These are phyloP conservation scores for Eulemur coronatus DNA, from an alignment of 2,797 vertebrate species.

Conservation along the genomic window DNA sequence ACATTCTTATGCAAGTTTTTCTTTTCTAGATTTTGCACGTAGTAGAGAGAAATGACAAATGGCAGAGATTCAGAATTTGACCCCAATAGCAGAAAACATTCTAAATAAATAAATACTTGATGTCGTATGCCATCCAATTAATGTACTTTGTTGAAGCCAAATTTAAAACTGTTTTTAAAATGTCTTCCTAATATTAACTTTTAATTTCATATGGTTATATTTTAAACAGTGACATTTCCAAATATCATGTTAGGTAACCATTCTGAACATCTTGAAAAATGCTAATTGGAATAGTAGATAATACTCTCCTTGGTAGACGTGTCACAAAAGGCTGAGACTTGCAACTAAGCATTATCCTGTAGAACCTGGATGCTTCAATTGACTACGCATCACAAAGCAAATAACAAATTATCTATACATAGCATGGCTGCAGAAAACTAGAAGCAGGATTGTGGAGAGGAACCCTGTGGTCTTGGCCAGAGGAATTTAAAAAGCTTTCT, in stretches of 20 bases:
- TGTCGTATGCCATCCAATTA: conserved; percentile 59
- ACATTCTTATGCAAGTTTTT: conserved; percentile 81
- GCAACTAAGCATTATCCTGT: neutral
- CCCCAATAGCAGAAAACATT: conserved; percentile 27
- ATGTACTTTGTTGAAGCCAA: conserved; percentile 60
- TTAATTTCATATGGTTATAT: conserved; percentile 39
- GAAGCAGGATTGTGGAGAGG: neutral
- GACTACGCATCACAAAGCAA: conserved; percentile 50
- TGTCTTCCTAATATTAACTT: conserved; percentile 57
- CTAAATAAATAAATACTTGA: conserved; percentile 40
- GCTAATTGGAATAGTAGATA: conserved; percentile 35
- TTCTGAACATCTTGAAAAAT: conserved; percentile 24
- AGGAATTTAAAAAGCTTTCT: neutral
- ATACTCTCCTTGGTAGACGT: neutral
- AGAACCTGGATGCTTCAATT: neutral
- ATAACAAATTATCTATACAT: conserved; percentile 35
- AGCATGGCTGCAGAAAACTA: conserved; percentile 11
- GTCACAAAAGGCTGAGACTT: conserved; percentile 12
- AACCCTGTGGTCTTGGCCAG: conserved; percentile 24
- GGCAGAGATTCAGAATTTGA: conserved; percentile 59
- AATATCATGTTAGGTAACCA: conserved; percentile 52
- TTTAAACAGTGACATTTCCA: conserved; percentile 60
- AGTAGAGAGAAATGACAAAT: conserved; percentile 75
- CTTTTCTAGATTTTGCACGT: conserved; percentile 62
- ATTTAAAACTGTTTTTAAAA: conserved; percentile 44